Evolutionary conservation across 2,113 vertebrate species (phyloP), one percentile per base, ranked within the genome.

Genomic region (Candoia aspera): DNA sequence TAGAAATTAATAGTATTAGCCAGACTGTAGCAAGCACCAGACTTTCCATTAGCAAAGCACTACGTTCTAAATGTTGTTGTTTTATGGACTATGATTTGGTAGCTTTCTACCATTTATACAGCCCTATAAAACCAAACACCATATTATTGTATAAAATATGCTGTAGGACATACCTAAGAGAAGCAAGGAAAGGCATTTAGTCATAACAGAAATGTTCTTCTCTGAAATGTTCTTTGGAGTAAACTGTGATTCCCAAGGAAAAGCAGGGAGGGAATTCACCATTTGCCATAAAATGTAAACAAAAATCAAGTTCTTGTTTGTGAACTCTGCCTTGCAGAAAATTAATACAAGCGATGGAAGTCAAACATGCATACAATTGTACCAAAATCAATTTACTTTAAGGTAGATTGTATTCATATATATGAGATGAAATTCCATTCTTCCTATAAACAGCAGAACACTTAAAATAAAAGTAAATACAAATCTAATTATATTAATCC

Each of bases 141-240:
- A 11, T 88, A 26, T 88, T 92, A 84, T 55, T 64, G 23, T 24
- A 89, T 49, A 64, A 88, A 92, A 84, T 84, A 54, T 92, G 46
- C 73, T 83, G 54, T 62, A 64, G 46, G 46, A 89, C 60, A 58
- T 33, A 11, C 37, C 54, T 24, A 84, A 37, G 37, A 88, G 64
- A 62, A 57, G 5, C 54, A 59, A 60, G 26, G 59, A 92, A 88
- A 15, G 57, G 37, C 9, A 88, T 83, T 91, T 37, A 15, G 46
- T 62, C 46, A 4, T 54, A 54, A 83, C 2, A 88, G 55, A 87
- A 87, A 24, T 9, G 55, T 49, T 58, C n/a, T 85, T 49, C 2
- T 21, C 37, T 29, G 24, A 84, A 87, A 91, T 21, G 60, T 62
- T 60, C 2, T 84, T 86, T 84, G 24, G 46, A 46, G 42, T 42